phyloP scores from a whole-genome alignment of 2,888 invertebrate species.

The Palloptera scutellata region DNA sequence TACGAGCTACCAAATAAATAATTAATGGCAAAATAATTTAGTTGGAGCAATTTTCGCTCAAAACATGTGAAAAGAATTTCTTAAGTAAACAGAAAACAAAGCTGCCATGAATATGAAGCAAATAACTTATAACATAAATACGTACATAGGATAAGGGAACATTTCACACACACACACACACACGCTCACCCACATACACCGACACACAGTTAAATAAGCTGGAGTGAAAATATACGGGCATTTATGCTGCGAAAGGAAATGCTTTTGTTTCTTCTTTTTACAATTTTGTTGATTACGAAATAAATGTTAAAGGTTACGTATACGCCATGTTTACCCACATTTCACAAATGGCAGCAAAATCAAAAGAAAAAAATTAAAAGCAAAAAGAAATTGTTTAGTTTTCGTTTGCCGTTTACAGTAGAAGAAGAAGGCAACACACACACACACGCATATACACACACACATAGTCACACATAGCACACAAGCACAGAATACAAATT shows the following conservation, averaged over 20 bases:
- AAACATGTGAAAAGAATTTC: constrained; percentile 21
- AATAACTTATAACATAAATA: not conserved
- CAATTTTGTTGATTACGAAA: constrained; percentile 18
- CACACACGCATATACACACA: not conserved
- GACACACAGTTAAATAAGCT: constrained; percentile 12
- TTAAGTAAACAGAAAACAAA: constrained; percentile 14
- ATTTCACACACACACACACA: not conserved
- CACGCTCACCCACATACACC: constrained; percentile 6
- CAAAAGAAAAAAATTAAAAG: not conserved
- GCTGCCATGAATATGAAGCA: too few relatives aligned
- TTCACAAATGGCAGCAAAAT: not conserved
- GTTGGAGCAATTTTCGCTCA: constrained; percentile 27
- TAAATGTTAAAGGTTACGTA: constrained; percentile 28
- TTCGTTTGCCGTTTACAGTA: not conserved
- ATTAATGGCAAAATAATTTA: constrained; percentile 33
- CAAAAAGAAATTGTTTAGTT: too few relatives aligned
- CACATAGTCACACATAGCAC: not conserved
- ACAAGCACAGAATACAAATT: constrained; percentile 30
- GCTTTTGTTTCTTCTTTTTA: not conserved
- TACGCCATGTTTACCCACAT: constrained; percentile 18
- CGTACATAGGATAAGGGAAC: not conserved
- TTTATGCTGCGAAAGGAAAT: constrained; percentile 4
- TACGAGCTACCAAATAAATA: constrained; percentile 17
- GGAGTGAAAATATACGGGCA: not conserved
- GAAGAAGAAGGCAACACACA: too few relatives aligned